These are phyloP conservation scores for Centruroides vittatus DNA, from an alignment of 1,140 invertebrate species.

Conservation along the genomic window DNA sequence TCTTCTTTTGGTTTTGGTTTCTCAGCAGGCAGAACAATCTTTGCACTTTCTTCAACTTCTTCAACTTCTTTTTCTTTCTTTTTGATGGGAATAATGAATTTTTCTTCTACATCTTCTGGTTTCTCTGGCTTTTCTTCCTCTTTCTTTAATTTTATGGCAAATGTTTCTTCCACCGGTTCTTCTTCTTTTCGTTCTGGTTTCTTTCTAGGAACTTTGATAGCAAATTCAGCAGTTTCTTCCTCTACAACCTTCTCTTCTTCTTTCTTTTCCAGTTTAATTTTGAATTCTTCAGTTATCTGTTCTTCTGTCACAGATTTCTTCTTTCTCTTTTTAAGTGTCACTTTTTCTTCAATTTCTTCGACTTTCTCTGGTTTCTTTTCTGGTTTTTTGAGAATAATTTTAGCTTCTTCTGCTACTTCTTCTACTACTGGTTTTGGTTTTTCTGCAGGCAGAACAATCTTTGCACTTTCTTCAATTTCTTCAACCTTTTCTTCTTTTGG, in stretches of 20 bases:
- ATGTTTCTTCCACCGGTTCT: slow-evolving; percentile 5
- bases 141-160: slow-evolving; percentile 10
- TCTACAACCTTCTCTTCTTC: not conserved
- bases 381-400: slow-evolving; percentile 4
- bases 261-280: not conserved
- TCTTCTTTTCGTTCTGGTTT: not conserved
- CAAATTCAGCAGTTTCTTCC: no score
- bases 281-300: not conserved
- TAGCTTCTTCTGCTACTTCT: slow-evolving; percentile 7
- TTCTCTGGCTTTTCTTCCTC: not conserved
- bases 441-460: slow-evolving; percentile 7
- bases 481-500: slow-evolving; percentile 22
- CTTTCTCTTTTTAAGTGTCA: slow-evolving; percentile 9
- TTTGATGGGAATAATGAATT: slow-evolving; percentile 6
- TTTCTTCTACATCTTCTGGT: slow-evolving; percentile 18
- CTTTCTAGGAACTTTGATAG: no score
- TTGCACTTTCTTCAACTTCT: not conserved
- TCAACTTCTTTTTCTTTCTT: not conserved
- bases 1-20: no score
- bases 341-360: slow-evolving; percentile 6
- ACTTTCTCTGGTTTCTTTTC: slow-evolving; percentile 10
- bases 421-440: slow-evolving; percentile 7
- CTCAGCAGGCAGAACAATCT: no score
- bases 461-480: slow-evolving; percentile 9
- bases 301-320: not conserved